phyloP scores from a whole-genome alignment of 2,888 invertebrate species.

The Gibbula magus region DNA sequence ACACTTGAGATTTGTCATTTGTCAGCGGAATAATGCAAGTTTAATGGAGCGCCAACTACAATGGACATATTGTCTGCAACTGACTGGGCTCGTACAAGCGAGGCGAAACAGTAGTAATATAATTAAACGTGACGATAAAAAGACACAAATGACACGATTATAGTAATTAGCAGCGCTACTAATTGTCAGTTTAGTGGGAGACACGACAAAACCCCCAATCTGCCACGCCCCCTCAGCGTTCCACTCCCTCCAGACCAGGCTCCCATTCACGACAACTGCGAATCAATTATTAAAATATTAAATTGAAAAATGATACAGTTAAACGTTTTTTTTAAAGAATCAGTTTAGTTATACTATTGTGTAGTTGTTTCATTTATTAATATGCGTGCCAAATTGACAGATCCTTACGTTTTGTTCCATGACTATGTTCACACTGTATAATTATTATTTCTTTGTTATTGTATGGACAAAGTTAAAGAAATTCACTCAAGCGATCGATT shows the following conservation, averaged over 20 bases:
- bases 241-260: neutral
- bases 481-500: conserved; percentile 1
- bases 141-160: conserved; percentile 11
- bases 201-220: neutral
- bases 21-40: neutral
- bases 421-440: neutral
- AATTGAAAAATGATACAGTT: conserved; percentile 6
- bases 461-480: neutral
- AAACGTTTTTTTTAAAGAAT: conserved; percentile 1
- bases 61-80: neutral
- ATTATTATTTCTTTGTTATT: neutral
- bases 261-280: neutral
- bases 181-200: neutral
- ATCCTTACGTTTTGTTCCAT: neutral
- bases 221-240: neutral
- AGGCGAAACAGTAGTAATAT: neutral
- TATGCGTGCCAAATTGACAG: neutral
- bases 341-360: neutral
- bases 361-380: neutral
- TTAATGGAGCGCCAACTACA: neutral
- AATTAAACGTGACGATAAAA: conserved; percentile 20
- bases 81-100: neutral
- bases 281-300: neutral
- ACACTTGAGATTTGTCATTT: neutral
- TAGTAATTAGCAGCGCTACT: neutral